These are phyloP conservation scores for Tineola bisselliella DNA, from an alignment of 2,888 invertebrate species.

Conservation along the genomic window DNA sequence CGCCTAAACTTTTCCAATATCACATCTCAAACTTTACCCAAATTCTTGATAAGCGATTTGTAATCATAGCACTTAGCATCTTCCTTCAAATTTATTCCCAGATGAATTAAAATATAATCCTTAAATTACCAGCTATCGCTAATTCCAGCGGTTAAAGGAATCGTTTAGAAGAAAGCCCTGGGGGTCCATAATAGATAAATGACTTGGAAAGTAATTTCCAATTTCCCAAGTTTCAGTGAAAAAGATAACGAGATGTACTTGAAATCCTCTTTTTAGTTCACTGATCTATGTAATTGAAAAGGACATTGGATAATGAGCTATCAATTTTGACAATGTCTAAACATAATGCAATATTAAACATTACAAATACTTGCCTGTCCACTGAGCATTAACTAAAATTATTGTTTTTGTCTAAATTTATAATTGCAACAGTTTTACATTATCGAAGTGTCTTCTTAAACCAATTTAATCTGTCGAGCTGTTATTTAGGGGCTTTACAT, in stretches of 20 bases:
- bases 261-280: constrained; percentile 7
- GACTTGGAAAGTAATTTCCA: constrained; percentile 11
- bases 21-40: constrained; percentile 35
- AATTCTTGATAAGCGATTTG: constrained; percentile 58
- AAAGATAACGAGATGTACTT: constrained; percentile 11
- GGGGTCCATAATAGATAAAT: neutral
- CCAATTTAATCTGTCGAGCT: no score
- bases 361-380: no score
- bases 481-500: no score
- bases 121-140: constrained; percentile 9
- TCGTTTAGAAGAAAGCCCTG: neutral
- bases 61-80: constrained; percentile 39
- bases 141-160: constrained; percentile 8
- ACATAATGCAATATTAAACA: neutral
- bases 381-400: no score
- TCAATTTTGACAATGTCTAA: neutral
- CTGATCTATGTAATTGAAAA: neutral
- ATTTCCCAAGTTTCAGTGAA: constrained; percentile 7
- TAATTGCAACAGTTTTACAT: no score
- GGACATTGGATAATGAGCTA: neutral
- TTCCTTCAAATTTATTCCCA: constrained; percentile 19
- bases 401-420: no score
- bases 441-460: no score
- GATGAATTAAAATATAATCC: constrained; percentile 40
- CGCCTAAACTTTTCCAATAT: constrained; percentile 52